These are phyloP conservation scores for Remorina albescens DNA, from an alignment of 2,797 vertebrate genomes.

Conservation along the genomic window DNA sequence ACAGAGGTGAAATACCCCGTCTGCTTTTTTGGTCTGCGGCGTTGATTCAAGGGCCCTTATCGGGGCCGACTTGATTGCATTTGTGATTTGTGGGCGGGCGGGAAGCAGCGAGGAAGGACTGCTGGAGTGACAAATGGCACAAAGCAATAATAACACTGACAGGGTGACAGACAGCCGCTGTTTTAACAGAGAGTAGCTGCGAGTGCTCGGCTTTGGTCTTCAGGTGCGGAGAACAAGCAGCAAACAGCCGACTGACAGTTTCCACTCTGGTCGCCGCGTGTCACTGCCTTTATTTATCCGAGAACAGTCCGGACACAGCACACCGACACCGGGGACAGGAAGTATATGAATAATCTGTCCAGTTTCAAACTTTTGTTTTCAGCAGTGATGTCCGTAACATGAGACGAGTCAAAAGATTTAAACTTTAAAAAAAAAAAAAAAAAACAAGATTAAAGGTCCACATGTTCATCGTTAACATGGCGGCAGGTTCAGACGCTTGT, in stretches of 20 bases:
- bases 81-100: conserved; percentile 77
- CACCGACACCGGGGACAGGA: too few relatives aligned
- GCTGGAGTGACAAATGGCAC: conserved; percentile 39
- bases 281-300: not conserved
- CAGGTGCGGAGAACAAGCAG: not conserved
- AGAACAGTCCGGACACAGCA: not conserved
- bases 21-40: conserved; percentile 58
- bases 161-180: conserved; percentile 25
- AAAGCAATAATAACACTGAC: conserved; percentile 41
- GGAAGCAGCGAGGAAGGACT: conserved; percentile 31
- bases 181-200: conserved; percentile 7
- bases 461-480: too few relatives aligned
- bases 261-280: not conserved
- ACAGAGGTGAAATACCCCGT: conserved; percentile 77
- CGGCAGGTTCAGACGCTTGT: too few relatives aligned
- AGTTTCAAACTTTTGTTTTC: too few relatives aligned
- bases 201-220: not conserved
- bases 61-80: conserved; percentile 78
- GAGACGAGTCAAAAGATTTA: too few relatives aligned
- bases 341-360: too few relatives aligned
- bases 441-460: too few relatives aligned
- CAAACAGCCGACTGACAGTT: not conserved
- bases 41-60: conserved; percentile 82
- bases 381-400: too few relatives aligned
- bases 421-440: too few relatives aligned